Conservation (phyloP, 2,797 vertebrate species). For the Momotus momota region DNA sequence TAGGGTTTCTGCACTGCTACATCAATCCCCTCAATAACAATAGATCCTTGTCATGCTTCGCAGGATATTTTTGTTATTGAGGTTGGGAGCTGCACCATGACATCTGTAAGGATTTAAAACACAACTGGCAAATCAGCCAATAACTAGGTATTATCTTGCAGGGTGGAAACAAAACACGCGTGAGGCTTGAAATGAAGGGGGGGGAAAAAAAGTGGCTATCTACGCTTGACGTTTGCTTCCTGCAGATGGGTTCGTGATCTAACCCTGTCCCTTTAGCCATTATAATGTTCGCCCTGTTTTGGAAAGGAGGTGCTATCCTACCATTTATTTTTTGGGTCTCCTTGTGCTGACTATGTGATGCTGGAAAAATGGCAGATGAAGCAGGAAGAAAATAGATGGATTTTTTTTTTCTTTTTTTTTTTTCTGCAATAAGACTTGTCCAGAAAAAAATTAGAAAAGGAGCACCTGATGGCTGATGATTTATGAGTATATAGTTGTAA, state of each 20-base stretch:
- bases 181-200: neutral
- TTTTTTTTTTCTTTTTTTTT: neutral
- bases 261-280: neutral
- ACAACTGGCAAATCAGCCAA: neutral
- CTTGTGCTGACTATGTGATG: neutral
- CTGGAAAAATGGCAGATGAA: neutral
- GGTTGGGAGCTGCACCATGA: conserved; percentile 17
- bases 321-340: neutral
- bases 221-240: neutral
- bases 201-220: neutral
- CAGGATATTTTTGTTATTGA: conserved; percentile 60
- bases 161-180: neutral
- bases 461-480: neutral
- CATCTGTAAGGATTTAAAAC: conserved; percentile 31
- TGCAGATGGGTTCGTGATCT: neutral
- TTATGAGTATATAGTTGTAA: neutral
- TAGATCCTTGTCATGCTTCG: conserved; percentile 24
- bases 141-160: conserved; percentile 2
- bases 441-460: neutral
- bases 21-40: conserved; percentile 50
- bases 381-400: neutral
- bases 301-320: neutral
- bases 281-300: neutral
- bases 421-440: neutral
- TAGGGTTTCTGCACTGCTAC: neutral